Evolutionary conservation across 2,888 invertebrate species (phyloP).

Genomic region (Steinernema carpocapsae): DNA sequence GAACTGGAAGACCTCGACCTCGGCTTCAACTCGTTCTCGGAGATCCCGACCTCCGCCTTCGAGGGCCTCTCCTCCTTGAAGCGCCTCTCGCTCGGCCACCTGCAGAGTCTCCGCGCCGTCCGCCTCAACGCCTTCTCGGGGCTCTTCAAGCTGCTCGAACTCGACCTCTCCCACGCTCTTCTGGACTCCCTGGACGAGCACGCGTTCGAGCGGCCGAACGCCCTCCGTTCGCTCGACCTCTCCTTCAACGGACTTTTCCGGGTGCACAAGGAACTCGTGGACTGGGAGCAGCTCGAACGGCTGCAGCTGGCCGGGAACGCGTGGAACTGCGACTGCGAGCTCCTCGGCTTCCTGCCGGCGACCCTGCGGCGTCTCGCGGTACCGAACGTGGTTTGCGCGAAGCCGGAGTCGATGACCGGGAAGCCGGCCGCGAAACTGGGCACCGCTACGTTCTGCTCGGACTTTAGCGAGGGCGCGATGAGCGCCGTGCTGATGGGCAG

Average conservation of each 20-base stretch:
- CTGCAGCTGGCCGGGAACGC: constrained; percentile 39
- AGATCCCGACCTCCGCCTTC: constrained; percentile 42
- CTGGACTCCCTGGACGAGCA: constrained; percentile 35
- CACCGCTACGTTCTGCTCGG: constrained; percentile 15
- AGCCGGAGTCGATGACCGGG: constrained; percentile 8
- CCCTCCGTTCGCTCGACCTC: constrained; percentile 39
- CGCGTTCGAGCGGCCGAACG: constrained; percentile 41
- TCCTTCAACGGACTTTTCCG: constrained; percentile 18
- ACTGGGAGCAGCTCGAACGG: constrained; percentile 37
- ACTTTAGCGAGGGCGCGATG: constrained; percentile 10
- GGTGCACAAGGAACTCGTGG: constrained; percentile 21
- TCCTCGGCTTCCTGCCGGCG: constrained; percentile 41
- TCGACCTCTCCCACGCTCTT: too few species aligned
- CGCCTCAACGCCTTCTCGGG: constrained; percentile 22
- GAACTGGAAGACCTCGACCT: constrained; percentile 41
- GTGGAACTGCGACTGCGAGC: constrained; percentile 43
- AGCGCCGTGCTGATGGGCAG: constrained; percentile 17
- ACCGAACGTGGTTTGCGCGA: constrained; percentile 23
- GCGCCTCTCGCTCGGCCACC: background rate
- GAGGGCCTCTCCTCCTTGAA: constrained; percentile 40
- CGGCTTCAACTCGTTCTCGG: constrained; percentile 39
- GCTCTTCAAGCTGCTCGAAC: constrained; percentile 18
- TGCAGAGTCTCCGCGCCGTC: constrained; percentile 16
- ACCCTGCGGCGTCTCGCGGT: constrained; percentile 30
- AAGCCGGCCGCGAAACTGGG: background rate